Base-by-base conservation (phyloP, 2,888 invertebrate genomes). In the Drosophila colorata region DNA sequence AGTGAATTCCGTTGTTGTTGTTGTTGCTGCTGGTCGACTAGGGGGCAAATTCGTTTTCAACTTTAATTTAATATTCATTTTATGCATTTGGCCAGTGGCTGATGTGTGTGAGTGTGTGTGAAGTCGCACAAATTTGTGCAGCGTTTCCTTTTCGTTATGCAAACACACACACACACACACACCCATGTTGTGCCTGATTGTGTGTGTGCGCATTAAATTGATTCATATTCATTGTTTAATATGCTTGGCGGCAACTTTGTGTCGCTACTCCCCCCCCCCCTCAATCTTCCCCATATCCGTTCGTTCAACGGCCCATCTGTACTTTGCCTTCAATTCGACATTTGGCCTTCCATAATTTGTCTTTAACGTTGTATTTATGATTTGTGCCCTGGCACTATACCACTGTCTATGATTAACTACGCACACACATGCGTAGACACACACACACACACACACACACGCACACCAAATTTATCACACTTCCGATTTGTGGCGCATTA, bases 181-280 rank as follows among this genome's bases (percentile, higher is more conserved):
- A 44, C 5, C 11, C 31, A 64, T 63, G 60, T 51, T 57, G 4
- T 60, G 38, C 28, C 14, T 71, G 49, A 55, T 40, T 53, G 44
- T 51, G 28, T 70, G 74, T 52, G 44, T 59, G 61, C 61, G 78
- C 75, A 76, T 86, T 76, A 86, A 84, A 88, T 88, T 89, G 85
- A 89, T 88, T 87, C 85, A 88, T 87, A 80, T 89, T 67, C 87
- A 87, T 88, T 89, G 87, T 88, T 88, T 89, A 89, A 85, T 88
- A 88, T 88, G 85, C 88, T 82, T 37, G 78, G 78, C 84, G 80
- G 77, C 80, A 75, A 70, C 68, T 78, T 77, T 74, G 46, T 66
- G 59, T 41, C 44, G 35, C 35, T 3, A 14, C 1, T 37, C 47
- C 28, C 57, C 8, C 33, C 14, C 7, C 20, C 53, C 23, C 16